Evolutionary conservation across 2,113 vertebrate genomes (phyloP).

Genomic region (Notechis scutatus): DNA sequence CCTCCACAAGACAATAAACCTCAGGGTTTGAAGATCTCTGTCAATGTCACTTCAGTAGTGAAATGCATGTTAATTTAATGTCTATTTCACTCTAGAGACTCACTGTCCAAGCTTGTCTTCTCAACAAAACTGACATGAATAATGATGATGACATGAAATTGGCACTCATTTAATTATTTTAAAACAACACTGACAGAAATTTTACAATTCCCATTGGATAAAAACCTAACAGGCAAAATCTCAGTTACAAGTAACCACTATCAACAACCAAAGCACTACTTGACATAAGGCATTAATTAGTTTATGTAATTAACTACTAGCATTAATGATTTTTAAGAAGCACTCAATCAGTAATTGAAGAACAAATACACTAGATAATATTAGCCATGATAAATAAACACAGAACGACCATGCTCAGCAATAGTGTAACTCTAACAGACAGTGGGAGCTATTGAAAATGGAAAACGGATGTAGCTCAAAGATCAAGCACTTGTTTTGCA

Average conservation of each 20-base stretch:
- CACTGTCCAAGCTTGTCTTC: conserved; percentile 1
- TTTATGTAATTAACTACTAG: background rate
- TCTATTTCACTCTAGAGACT: conserved; percentile 10
- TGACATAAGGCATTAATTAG: background rate
- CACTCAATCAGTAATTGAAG: background rate
- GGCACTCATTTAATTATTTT: conserved; percentile 10
- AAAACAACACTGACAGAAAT: background rate
- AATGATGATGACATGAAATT: conserved; percentile 15
- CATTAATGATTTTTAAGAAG: background rate
- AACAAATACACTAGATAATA: background rate
- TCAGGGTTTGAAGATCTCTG: background rate
- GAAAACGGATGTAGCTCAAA: background rate
- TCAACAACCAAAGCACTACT: background rate
- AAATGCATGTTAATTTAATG: conserved; percentile 5
- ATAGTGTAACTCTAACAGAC: background rate
- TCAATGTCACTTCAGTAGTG: background rate
- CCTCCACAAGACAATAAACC: background rate
- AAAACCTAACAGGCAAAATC: background rate
- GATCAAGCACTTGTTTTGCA: background rate
- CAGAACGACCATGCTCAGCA: background rate
- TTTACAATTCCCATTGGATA: background rate
- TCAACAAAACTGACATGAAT: conserved; percentile 10
- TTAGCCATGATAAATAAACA: background rate
- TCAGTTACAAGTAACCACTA: background rate
- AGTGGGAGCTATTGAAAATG: background rate